Evolutionary conservation across 2,888 invertebrate genomes (phyloP).

Genomic region (Phorcus lineatus): DNA sequence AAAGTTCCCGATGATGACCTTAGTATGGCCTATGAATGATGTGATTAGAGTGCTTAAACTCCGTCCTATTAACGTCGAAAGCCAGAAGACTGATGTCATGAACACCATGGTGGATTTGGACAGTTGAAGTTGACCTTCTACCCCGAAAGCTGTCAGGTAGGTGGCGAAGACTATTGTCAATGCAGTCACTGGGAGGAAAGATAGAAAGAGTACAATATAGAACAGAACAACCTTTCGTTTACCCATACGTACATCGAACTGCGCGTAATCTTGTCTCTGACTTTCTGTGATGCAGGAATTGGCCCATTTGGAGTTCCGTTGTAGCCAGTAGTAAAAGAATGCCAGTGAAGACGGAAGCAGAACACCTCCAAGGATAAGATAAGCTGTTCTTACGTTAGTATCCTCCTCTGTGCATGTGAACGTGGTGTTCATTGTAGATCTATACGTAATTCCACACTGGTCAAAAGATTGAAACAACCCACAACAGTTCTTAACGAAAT

Average conservation of each 20-base stretch:
- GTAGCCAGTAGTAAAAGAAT: conserved; percentile 5
- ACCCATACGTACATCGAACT: not conserved
- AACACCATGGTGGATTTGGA: conserved; percentile 16
- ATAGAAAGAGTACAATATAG: conserved; percentile 2
- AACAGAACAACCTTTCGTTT: not conserved
- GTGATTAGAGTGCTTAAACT: not conserved
- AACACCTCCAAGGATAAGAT: not conserved
- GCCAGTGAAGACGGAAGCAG: not conserved
- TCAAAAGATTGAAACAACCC: too few species aligned
- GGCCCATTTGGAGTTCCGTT: not conserved
- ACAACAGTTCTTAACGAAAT: too few species aligned
- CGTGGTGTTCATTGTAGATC: too few species aligned
- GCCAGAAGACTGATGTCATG: conserved; percentile 20
- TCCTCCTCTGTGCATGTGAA: conserved; percentile 1
- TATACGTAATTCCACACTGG: too few species aligned
- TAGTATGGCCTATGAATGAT: not conserved
- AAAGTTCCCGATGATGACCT: conserved; percentile 1
- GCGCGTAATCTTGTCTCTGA: not conserved
- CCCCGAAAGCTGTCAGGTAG: conserved; percentile 21
- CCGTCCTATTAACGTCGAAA: not conserved
- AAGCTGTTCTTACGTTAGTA: not conserved
- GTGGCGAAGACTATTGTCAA: not conserved
- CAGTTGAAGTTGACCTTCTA: not conserved
- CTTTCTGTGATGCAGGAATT: not conserved
- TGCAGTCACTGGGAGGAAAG: not conserved